phyloP scores from a whole-genome alignment of 2,888 invertebrate genomes.

The Protophormia terraenovae region DNA sequence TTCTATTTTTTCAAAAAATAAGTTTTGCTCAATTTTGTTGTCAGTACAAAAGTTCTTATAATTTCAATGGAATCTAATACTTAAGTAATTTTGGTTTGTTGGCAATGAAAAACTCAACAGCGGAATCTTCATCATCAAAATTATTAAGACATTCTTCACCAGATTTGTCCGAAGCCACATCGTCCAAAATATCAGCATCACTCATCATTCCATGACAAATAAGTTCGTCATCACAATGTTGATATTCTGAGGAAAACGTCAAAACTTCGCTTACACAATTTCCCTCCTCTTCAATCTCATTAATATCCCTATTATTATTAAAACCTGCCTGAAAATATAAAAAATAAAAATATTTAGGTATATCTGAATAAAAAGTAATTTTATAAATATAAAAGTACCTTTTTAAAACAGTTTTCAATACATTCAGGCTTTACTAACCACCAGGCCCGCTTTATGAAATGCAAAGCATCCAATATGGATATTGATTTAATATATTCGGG shows the following conservation, averaged over 20 bases:
- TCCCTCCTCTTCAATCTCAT: too few species aligned
- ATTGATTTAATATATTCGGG: constrained; percentile 1
- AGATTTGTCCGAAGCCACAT: constrained; percentile 40
- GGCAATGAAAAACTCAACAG: constrained; percentile 4
- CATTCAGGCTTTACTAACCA: too few species aligned
- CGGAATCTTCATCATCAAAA: constrained; percentile 25
- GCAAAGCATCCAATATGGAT: constrained; percentile 2
- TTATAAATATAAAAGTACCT: too few species aligned
- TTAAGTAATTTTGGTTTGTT: constrained; percentile 21
- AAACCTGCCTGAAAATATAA: too few species aligned
- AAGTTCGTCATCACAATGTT: constrained; percentile 31
- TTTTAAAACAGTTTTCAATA: too few species aligned
- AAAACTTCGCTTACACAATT: not conserved
- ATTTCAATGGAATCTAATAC: constrained; percentile 20
- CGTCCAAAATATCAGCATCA: constrained; percentile 36
- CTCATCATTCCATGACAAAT: constrained; percentile 27
- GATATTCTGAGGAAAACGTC: constrained; percentile 17
- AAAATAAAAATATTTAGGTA: too few species aligned
- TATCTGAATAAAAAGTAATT: too few species aligned
- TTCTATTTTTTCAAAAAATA: constrained; percentile 6
- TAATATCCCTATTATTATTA: too few species aligned
- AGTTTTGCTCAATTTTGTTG: not conserved
- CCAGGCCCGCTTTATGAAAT: constrained; percentile 13
- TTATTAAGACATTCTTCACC: constrained; percentile 23
- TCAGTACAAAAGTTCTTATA: constrained; percentile 5